Percentiles rank a stretch among this genome's conserved stretches.
Evolutionary conservation across 2,888 invertebrate genomes (phyloP).

Genomic region (Pandemis heparana): DNA sequence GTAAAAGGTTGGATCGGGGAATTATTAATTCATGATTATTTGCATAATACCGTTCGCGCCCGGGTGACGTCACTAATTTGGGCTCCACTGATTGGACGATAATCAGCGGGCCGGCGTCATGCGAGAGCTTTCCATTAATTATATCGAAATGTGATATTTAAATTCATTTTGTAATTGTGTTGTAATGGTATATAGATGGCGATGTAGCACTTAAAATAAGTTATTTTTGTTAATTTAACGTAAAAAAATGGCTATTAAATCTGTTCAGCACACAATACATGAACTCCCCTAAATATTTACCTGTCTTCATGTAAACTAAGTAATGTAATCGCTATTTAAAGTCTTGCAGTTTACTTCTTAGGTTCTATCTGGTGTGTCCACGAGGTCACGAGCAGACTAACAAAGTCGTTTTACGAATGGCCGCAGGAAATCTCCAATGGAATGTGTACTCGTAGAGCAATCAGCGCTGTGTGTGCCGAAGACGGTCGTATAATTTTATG

Average conservation of each 20-base stretch:
- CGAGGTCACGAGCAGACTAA: neutral
- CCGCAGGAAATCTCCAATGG: neutral
- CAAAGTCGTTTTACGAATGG: neutral
- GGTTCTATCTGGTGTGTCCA: neutral
- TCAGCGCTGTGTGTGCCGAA: neutral
- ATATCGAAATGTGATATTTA: conserved; percentile 4
- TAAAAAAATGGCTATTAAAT: neutral
- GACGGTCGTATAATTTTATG: conserved; percentile 24
- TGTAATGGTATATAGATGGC: neutral
- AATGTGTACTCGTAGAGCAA: neutral
- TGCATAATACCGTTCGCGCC: conserved; percentile 53
- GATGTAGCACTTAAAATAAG: too few species aligned
- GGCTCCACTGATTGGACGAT: conserved; percentile 51
- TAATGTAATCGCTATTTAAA: too few species aligned
- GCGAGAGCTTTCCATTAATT: conserved; percentile 44
- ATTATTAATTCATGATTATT: conserved; percentile 44
- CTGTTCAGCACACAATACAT: too few species aligned
- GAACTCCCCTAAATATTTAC: too few species aligned
- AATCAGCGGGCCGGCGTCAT: conserved; percentile 48
- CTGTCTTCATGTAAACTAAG: too few species aligned
- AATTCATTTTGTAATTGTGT: conserved; percentile 10
- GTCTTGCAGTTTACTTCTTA: neutral
- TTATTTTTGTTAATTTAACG: too few species aligned
- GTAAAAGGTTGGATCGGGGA: conserved; percentile 4
- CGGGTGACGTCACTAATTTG: conserved; percentile 50